phyloP scores from a whole-genome alignment of 2,113 vertebrate species.

The Holacanthus passer region DNA sequence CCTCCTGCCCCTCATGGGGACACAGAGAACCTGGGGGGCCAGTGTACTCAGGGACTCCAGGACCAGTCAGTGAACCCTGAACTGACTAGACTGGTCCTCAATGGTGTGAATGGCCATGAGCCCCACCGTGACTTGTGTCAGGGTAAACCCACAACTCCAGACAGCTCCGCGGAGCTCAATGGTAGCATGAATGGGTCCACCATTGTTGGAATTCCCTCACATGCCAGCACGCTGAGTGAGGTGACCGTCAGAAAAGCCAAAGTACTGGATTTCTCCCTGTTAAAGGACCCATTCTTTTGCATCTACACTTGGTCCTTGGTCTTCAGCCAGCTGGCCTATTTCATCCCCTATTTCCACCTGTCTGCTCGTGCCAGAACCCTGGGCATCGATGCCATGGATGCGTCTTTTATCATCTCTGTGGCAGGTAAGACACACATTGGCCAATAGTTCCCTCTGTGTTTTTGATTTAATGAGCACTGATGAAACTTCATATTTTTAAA shows the following conservation, averaged over 20 bases:
- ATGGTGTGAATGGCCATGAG: slow-evolving; percentile 55
- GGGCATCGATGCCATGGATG: slow-evolving; percentile 90
- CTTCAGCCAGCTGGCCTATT: slow-evolving; percentile 94
- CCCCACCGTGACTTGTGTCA: slow-evolving; percentile 47
- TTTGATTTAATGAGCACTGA: neutral
- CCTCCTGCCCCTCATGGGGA: slow-evolving; percentile 52
- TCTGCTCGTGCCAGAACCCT: slow-evolving; percentile 90
- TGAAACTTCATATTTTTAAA: too few species aligned
- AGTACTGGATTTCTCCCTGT: slow-evolving; percentile 87
- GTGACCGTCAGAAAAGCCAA: slow-evolving; percentile 52
- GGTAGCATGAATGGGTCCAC: slow-evolving; percentile 72
- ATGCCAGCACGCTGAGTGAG: slow-evolving; percentile 54
- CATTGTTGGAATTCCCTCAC: slow-evolving; percentile 56
- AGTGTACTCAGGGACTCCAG: slow-evolving; percentile 50
- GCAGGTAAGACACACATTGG: slow-evolving; percentile 86
- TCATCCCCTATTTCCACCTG: slow-evolving; percentile 92
- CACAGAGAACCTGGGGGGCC: slow-evolving; percentile 45
- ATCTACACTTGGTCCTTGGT: slow-evolving; percentile 94
- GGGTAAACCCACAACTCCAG: slow-evolving; percentile 64
- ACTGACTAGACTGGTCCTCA: slow-evolving; percentile 55
- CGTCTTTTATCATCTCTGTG: slow-evolving; percentile 91
- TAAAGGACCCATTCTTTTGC: slow-evolving; percentile 92
- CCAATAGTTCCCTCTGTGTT: neutral
- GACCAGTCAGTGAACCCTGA: slow-evolving; percentile 63
- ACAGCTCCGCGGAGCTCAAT: slow-evolving; percentile 67